Conservation (phyloP, 2,888 invertebrate species). For the Plusia festucae region DNA sequence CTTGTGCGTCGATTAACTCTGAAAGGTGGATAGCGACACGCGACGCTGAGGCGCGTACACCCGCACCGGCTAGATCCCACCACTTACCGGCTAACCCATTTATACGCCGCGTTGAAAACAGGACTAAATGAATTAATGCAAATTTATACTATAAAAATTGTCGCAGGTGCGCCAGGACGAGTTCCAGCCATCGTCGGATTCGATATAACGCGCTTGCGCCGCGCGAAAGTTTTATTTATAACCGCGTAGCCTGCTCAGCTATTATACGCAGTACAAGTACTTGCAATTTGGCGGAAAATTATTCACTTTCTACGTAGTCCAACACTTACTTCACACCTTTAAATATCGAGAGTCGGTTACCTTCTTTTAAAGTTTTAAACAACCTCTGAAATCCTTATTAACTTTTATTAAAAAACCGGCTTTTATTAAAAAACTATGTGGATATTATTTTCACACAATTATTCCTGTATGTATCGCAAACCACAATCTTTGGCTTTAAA, state of each 20-base stretch:
- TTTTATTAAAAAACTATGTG: background rate
- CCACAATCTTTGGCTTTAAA: slow-evolving; percentile 22
- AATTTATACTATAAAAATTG: slow-evolving; percentile 90
- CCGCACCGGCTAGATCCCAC: slow-evolving; percentile 77
- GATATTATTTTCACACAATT: slow-evolving; percentile 11
- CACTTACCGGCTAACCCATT: slow-evolving; percentile 89
- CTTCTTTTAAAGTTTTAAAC: background rate
- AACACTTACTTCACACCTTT: background rate
- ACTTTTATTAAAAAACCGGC: background rate
- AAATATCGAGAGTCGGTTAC: background rate
- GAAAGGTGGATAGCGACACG: slow-evolving; percentile 60
- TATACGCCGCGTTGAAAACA: slow-evolving; percentile 85
- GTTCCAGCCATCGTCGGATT: slow-evolving; percentile 85
- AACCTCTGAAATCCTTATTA: background rate
- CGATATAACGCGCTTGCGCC: slow-evolving; percentile 87
- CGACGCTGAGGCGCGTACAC: slow-evolving; percentile 49
- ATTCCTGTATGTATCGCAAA: slow-evolving; percentile 17
- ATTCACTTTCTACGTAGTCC: slow-evolving; percentile 24
- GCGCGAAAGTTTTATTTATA: slow-evolving; percentile 87
- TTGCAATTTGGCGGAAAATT: slow-evolving; percentile 46
- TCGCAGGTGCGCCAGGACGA: slow-evolving; percentile 87
- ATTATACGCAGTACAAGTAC: slow-evolving; percentile 68
- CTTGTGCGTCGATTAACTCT: slow-evolving; percentile 61
- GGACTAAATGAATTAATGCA: slow-evolving; percentile 89
- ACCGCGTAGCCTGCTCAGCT: slow-evolving; percentile 69